Conservation (phyloP, 2,113 vertebrate species). For the Oxyura jamaicensis region DNA sequence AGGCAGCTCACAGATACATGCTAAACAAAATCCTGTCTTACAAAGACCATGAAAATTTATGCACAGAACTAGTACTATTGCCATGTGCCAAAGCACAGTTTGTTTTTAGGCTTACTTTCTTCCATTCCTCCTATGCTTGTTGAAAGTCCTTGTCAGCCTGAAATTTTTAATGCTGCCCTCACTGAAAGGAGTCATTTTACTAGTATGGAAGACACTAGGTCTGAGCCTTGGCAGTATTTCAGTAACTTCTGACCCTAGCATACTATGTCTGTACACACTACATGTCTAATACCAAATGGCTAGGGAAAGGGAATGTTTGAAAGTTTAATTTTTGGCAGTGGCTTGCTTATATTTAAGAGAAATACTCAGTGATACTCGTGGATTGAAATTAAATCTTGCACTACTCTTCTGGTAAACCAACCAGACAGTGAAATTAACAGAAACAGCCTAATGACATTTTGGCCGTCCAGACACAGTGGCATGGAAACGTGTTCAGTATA, state of each 20-base stretch:
- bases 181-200: background rate
- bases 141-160: slow-evolving; percentile 1
- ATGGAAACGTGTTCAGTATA: background rate
- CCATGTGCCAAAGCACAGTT: background rate
- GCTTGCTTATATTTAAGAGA: background rate
- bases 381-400: background rate
- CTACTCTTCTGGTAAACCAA: background rate
- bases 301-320: background rate
- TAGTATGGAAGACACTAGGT: background rate
- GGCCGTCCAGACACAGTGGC: background rate
- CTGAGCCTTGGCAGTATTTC: background rate
- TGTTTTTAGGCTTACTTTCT: background rate
- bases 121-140: background rate
- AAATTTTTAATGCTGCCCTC: background rate
- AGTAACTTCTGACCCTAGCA: background rate
- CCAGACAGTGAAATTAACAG: background rate
- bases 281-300: background rate
- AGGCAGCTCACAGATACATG: slow-evolving; percentile 5
- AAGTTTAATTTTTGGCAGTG: background rate
- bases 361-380: background rate
- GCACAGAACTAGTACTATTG: background rate
- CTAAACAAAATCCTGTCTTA: background rate
- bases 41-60: background rate
- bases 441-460: background rate
- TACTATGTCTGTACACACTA: background rate